Percentiles rank a stretch among this genome's conserved stretches.
Conservation (phyloP, 2,888 invertebrate genomes). For the Drosophila incognita region DNA sequence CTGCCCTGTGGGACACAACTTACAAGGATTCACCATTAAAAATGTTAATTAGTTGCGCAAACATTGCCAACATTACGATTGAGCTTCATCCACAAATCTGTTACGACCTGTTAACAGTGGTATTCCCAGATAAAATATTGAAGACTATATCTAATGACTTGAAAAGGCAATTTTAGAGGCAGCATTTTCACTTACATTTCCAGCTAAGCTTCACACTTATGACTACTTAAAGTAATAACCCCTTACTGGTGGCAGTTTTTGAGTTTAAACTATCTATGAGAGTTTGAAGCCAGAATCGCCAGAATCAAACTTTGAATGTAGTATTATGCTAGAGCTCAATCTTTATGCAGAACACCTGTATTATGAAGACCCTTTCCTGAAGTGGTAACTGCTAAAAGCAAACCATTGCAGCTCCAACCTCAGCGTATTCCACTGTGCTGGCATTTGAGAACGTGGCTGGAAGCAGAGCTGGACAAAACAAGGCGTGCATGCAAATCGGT, state of each 20-base stretch:
- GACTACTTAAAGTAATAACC: too few relatives aligned
- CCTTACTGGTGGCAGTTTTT: too few relatives aligned
- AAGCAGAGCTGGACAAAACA: conserved; percentile 15
- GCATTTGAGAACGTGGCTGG: conserved; percentile 53
- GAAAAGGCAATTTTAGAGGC: fast-evolving
- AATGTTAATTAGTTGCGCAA: conserved; percentile 84
- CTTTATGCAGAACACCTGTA: neutral
- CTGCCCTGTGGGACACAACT: conserved; percentile 42
- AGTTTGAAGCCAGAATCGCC: too few relatives aligned
- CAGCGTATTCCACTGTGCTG: conserved; percentile 46
- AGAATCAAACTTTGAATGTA: neutral
- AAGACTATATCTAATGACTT: neutral
- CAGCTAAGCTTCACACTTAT: neutral
- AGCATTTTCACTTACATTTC: neutral
- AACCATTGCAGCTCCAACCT: neutral
- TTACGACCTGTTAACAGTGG: conserved; percentile 48
- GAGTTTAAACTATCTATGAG: too few relatives aligned
- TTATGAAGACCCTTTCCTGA: neutral
- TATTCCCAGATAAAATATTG: neutral
- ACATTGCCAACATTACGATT: conserved; percentile 67
- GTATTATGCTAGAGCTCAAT: neutral
- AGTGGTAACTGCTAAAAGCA: neutral
- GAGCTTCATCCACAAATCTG: conserved; percentile 52
- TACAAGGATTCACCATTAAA: conserved; percentile 84
- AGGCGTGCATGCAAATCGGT: conserved; percentile 77